These are phyloP conservation scores for Cochlearius cochlearius DNA, from an alignment of 2,113 vertebrate species.

Conservation along the genomic window DNA sequence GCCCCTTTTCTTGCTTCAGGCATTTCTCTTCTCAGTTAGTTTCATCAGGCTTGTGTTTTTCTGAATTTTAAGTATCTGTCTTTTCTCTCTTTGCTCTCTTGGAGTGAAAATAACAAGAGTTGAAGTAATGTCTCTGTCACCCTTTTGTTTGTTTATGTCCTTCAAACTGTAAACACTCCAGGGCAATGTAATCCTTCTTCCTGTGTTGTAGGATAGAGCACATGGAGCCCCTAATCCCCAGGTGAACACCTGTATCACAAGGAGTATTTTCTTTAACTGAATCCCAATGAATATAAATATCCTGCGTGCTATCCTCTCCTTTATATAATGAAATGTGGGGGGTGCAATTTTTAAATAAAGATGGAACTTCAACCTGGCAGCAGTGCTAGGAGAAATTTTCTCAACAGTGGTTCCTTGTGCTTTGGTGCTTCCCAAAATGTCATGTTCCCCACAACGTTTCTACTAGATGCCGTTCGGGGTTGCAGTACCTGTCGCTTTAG, in stretches of 20 bases:
- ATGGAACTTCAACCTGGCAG: neutral
- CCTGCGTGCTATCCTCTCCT: neutral
- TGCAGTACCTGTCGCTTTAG: neutral
- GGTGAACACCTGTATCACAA: neutral
- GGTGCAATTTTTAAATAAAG: neutral
- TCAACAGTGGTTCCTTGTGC: neutral
- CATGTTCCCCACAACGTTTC: rapidly evolving
- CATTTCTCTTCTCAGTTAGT: neutral
- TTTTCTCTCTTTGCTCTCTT: neutral
- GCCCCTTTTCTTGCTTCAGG: neutral
- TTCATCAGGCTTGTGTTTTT: neutral
- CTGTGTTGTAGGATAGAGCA: neutral
- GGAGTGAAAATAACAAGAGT: neutral
- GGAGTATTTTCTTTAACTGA: neutral
- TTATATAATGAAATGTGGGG: neutral
- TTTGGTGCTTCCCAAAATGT: neutral
- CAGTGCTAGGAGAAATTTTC: neutral
- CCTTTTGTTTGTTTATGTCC: neutral
- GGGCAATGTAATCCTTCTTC: neutral
- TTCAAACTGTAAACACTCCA: neutral
- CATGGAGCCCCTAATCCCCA: neutral
- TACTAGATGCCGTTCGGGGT: neutral
- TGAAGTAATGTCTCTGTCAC: neutral
- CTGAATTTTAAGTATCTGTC: neutral
- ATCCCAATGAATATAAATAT: neutral